Evolutionary conservation across 2,888 invertebrate species (phyloP).

Genomic region (Sussaba pulchella): DNA sequence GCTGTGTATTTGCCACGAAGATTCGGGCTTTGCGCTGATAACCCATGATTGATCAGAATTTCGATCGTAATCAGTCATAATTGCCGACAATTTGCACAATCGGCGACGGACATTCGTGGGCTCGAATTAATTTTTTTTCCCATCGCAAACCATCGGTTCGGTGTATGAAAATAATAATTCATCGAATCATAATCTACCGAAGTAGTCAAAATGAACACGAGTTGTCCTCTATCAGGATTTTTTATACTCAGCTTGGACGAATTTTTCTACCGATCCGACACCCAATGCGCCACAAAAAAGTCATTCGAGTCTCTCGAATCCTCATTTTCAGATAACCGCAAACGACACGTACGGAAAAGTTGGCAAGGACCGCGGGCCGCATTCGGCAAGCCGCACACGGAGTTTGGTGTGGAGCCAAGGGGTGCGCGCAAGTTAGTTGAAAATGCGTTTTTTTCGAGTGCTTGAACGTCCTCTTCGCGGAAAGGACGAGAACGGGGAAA

Average conservation of each 20-base stretch:
- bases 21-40: background rate
- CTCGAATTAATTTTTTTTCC: background rate
- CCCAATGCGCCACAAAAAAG: background rate
- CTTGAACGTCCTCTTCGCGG: background rate
- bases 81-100: slow-evolving; percentile 12
- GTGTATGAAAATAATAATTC: background rate
- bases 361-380: slow-evolving; percentile 45
- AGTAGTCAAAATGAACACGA: no score
- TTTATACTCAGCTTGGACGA: no score
- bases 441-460: background rate
- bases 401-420: background rate
- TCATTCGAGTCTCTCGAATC: background rate
- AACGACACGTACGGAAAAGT: slow-evolving; percentile 52
- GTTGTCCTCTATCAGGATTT: no score
- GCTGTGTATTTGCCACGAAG: slow-evolving; percentile 27
- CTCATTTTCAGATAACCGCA: background rate
- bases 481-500: background rate
- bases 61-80: slow-evolving; percentile 31
- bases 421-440: background rate
- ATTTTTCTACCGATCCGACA: no score
- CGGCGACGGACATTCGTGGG: background rate
- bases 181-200: no score
- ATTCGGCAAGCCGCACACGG: slow-evolving; percentile 3
- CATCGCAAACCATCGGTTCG: background rate
- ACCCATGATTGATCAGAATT: slow-evolving; percentile 16